Evolutionary conservation across 2,888 invertebrate genomes (phyloP).

Genomic region (Cephonodes hylas): DNA sequence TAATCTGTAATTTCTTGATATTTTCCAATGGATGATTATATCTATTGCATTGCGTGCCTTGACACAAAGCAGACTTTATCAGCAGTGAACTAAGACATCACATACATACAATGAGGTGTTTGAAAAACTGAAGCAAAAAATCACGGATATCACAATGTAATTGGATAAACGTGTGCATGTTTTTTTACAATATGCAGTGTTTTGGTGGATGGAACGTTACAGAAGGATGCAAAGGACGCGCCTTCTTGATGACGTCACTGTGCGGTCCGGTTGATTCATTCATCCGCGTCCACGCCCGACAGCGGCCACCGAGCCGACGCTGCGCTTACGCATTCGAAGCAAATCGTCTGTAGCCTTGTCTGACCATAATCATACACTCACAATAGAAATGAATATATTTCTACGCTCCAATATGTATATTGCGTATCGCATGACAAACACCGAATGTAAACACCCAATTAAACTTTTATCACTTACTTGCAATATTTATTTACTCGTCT

Average conservation of each 20-base stretch:
- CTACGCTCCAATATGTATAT: neutral
- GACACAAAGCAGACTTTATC: neutral
- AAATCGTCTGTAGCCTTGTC: slow-evolving; percentile 50
- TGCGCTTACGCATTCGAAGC: slow-evolving; percentile 62
- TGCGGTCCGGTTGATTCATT: slow-evolving; percentile 56
- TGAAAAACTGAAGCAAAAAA: neutral
- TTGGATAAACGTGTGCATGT: neutral
- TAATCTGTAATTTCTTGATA: neutral
- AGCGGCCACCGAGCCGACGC: slow-evolving; percentile 27
- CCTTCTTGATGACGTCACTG: slow-evolving; percentile 65
- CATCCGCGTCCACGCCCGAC: slow-evolving; percentile 42
- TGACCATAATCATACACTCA: slow-evolving; percentile 42
- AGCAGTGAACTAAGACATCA: neutral
- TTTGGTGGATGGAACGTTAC: slow-evolving; percentile 30
- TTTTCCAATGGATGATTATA: too few relatives aligned
- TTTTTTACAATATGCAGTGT: slow-evolving; percentile 19
- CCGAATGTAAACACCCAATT: neutral
- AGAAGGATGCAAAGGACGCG: slow-evolving; percentile 43
- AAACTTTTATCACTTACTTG: neutral
- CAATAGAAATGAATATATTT: neutral
- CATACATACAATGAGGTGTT: too few relatives aligned
- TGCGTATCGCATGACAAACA: neutral
- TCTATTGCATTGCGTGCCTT: neutral
- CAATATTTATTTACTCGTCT: neutral
- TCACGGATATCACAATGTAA: neutral